Evolutionary conservation across 2,113 vertebrate species (phyloP).

Genomic region (Tichodroma muraria): DNA sequence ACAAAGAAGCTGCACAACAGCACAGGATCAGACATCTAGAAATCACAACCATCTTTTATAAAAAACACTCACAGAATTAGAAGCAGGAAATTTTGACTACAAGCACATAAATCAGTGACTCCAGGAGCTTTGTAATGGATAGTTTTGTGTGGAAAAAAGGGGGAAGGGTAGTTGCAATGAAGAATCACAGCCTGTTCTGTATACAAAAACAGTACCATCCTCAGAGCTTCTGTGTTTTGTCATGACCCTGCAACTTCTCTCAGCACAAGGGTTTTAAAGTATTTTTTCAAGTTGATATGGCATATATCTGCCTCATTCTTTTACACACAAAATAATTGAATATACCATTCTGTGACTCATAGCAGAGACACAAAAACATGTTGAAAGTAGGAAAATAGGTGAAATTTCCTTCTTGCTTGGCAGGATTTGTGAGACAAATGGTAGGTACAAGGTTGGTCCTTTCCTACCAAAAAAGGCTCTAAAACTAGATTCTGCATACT

Average conservation of each 20-base stretch:
- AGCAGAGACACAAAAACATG: neutral
- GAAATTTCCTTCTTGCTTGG: neutral
- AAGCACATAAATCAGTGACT: slow-evolving; percentile 13
- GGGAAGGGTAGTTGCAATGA: neutral
- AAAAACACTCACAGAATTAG: neutral
- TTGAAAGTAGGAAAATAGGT: neutral
- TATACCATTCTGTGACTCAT: neutral
- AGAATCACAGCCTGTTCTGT: neutral
- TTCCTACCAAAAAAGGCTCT: neutral
- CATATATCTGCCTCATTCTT: neutral
- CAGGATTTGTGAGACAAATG: neutral
- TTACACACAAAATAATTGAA: neutral
- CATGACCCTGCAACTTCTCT: neutral
- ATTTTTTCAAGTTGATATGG: neutral
- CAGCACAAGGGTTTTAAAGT: neutral
- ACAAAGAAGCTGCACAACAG: neutral
- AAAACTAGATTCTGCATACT: neutral
- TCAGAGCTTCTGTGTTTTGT: neutral
- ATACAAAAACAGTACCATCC: neutral
- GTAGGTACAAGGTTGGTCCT: neutral
- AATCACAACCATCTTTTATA: neutral
- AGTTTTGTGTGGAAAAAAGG: neutral
- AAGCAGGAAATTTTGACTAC: slow-evolving; percentile 8
- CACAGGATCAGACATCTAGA: neutral
- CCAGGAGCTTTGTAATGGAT: neutral